phyloP scores from a whole-genome alignment of 2,888 invertebrate species.

The Subacronicta megacephala region DNA sequence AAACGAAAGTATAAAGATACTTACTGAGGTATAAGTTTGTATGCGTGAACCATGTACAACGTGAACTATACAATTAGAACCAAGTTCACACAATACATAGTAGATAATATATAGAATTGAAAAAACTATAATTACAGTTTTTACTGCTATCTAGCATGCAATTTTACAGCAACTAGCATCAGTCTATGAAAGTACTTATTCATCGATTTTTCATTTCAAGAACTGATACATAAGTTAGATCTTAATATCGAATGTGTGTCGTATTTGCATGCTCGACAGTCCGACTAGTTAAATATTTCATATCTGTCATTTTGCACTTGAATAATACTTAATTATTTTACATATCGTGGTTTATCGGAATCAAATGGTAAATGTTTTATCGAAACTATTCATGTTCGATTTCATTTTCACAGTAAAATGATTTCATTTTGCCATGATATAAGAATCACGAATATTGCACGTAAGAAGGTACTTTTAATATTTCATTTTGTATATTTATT shows the following conservation, averaged over 20 bases:
- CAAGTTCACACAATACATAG: constrained; percentile 35
- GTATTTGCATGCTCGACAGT: constrained; percentile 1
- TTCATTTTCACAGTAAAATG: no score
- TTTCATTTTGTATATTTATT: not conserved
- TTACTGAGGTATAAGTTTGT: not conserved
- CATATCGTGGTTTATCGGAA: not conserved
- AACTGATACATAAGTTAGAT: constrained; percentile 33
- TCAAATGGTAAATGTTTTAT: not conserved
- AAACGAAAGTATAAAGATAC: no score
- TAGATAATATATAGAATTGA: constrained; percentile 10
- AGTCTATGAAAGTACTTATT: constrained; percentile 27
- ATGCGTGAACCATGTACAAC: constrained; percentile 20
- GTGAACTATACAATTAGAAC: constrained; percentile 36
- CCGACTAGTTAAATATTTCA: not conserved
- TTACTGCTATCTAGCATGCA: constrained; percentile 35
- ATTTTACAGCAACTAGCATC: constrained; percentile 36
- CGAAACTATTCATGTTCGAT: not conserved
- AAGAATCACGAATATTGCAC: not conserved
- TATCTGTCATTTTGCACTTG: constrained; percentile 1
- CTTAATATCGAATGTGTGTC: constrained; percentile 8
- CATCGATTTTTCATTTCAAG: constrained; percentile 44
- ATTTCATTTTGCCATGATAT: not conserved
- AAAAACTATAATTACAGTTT: constrained; percentile 33
- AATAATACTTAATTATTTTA: not conserved
- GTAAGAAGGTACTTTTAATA: not conserved